These are phyloP conservation scores for Chrysodeixis includens DNA, from an alignment of 2,888 invertebrate genomes.

Conservation along the genomic window DNA sequence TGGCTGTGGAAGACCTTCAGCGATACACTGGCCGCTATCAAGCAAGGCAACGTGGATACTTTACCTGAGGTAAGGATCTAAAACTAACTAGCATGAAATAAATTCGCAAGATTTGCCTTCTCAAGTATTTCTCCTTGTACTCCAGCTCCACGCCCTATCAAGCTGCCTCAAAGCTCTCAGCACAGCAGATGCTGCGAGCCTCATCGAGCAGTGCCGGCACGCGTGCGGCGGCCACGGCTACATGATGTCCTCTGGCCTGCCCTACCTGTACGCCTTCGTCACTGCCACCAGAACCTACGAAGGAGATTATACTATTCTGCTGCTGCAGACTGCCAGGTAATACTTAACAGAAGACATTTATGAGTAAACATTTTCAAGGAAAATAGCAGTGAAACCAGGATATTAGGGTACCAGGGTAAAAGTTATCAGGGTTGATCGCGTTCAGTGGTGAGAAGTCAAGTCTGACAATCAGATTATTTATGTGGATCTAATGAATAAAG, in stretches of 20 bases:
- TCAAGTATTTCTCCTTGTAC: slow-evolving; percentile 36
- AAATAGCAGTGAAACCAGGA: no score
- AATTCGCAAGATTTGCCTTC: no score
- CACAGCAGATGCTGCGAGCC: slow-evolving; percentile 92
- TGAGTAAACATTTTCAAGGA: background rate
- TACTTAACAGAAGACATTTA: background rate
- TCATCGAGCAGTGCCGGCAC: slow-evolving; percentile 95
- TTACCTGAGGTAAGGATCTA: slow-evolving; percentile 92
- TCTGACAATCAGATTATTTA: no score
- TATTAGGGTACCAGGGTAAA: no score
- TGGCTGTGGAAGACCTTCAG: slow-evolving; percentile 95
- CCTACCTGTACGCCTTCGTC: slow-evolving; percentile 93
- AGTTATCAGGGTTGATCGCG: no score
- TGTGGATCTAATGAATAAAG: no score
- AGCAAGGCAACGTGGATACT: slow-evolving; percentile 93
- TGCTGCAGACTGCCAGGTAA: slow-evolving; percentile 96
- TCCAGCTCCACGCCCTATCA: slow-evolving; percentile 95
- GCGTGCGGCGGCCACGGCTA: slow-evolving; percentile 99
- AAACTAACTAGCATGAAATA: no score
- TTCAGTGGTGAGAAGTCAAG: no score
- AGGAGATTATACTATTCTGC: slow-evolving; percentile 98
- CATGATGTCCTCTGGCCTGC: slow-evolving; percentile 95
- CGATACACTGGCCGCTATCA: slow-evolving; percentile 92
- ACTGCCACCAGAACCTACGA: slow-evolving; percentile 98
- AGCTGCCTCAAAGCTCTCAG: slow-evolving; percentile 97